Base-by-base conservation (phyloP, 2,797 vertebrate genomes). In the Tympanoctomys barrerae region DNA sequence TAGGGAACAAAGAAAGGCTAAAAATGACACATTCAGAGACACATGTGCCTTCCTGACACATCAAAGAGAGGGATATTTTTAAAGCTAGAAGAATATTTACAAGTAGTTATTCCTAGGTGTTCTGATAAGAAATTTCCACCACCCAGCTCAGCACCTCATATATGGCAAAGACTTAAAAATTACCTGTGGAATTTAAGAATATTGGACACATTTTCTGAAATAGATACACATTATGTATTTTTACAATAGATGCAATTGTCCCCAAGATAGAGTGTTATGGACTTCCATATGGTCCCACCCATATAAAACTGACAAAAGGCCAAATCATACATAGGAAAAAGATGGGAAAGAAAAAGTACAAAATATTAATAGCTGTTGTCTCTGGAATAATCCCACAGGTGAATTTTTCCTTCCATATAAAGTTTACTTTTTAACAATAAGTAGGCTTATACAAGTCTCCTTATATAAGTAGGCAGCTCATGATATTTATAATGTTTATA, bases 1-100 rank as follows among this genome's bases (percentile, higher is more conserved):
- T 81, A 97, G 87, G 49, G 77, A 39, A 77, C 62, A 93, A 95
- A 91, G 28, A 26, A 16, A 77, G 79, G 70, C 62, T 85, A 82
- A 57, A 83, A 91, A 59, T 26, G 13, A 82, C 59, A 81, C 46
- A 28, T 12, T 46, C 21, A 49, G 79, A 16, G 73, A 28, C 57
- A 28, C 62, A 73, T 5, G 33, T 7, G 12, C 39, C 81, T 57
- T 71, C 81, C 36, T 93, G 80, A 75, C 16, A 39, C 39, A 79
- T 68, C 31, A 85, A 68, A 62, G 78, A 91, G 71, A 91, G 7
- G 2, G 24, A 11, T 21, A 81, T 73, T 70, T 86, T 92, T 28
- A 73, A 86, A 71, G 84, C 39, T 89, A 66, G 18, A 85, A 95
- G n/a, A 85, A 78, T 78, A 81, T 82, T 89, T 93, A 82, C 21